These are phyloP conservation scores for Eptatretus burgeri DNA, from an alignment of 2,113 vertebrate species.

Conservation along the genomic window DNA sequence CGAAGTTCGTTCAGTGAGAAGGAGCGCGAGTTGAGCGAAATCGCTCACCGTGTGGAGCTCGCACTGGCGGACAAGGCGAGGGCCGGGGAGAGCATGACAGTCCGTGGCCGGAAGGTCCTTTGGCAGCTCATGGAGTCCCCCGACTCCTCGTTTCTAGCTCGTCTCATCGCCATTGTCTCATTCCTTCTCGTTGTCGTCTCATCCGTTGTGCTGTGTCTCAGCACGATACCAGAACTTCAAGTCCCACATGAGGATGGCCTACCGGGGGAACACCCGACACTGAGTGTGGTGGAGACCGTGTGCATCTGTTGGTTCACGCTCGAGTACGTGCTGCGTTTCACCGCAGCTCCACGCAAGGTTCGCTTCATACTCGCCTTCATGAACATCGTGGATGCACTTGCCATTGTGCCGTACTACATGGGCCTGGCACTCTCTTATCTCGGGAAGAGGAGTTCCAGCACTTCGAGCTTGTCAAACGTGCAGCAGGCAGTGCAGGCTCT, in stretches of 20 bases:
- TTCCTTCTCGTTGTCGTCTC: slow-evolving; percentile 62
- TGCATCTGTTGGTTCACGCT: slow-evolving; percentile 83
- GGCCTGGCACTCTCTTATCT: slow-evolving; percentile 52
- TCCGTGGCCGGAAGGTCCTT: slow-evolving; percentile 41
- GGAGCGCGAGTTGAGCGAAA: slow-evolving; percentile 63
- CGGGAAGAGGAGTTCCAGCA: slow-evolving; percentile 25
- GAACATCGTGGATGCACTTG: slow-evolving; percentile 67
- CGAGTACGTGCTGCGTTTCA: slow-evolving; percentile 52
- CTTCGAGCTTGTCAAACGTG: slow-evolving; percentile 64
- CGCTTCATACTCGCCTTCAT: slow-evolving; percentile 59
- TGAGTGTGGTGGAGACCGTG: slow-evolving; percentile 62
- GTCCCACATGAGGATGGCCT: slow-evolving; percentile 39
- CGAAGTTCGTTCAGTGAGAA: slow-evolving; percentile 62
- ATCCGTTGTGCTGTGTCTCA: slow-evolving; percentile 65
- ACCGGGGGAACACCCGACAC: slow-evolving; percentile 40
- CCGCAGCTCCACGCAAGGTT: slow-evolving; percentile 53
- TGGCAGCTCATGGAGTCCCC: slow-evolving; percentile 93
- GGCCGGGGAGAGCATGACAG: slow-evolving; percentile 26
- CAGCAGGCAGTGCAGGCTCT: slow-evolving; percentile 78
- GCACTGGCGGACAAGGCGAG: slow-evolving; percentile 49
- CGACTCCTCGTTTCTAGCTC: slow-evolving; percentile 44
- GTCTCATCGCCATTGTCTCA: slow-evolving; percentile 49
- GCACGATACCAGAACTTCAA: slow-evolving; percentile 80
- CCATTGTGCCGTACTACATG: slow-evolving; percentile 72
- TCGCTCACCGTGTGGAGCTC: slow-evolving; percentile 48